Evolutionary conservation across 2,888 invertebrate species (phyloP).

Genomic region (Patella pellucida): DNA sequence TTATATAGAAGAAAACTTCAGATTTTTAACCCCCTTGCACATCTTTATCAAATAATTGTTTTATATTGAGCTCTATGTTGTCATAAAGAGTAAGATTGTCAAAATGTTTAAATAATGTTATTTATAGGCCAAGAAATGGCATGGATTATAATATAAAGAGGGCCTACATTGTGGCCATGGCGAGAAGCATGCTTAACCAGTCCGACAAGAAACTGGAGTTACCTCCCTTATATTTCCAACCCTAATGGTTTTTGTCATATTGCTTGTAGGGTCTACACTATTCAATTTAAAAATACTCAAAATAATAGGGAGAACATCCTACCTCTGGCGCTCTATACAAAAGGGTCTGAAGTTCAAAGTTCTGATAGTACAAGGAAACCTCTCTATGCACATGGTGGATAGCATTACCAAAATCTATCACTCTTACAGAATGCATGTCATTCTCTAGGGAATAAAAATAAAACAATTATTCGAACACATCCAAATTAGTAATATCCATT

Average conservation of each 20-base stretch:
- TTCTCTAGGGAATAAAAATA: constrained; percentile 43
- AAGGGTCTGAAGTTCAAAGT: constrained; percentile 66
- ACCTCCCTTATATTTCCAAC: too few relatives aligned
- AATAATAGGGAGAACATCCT: constrained; percentile 14
- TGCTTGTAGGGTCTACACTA: too few relatives aligned
- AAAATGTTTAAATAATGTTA: too few relatives aligned
- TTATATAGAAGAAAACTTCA: too few relatives aligned
- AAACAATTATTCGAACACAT: background rate
- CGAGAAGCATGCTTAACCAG: background rate
- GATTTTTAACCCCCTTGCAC: too few relatives aligned
- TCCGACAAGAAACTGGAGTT: background rate
- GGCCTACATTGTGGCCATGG: too few relatives aligned
- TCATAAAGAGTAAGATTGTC: too few relatives aligned
- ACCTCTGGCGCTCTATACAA: constrained; percentile 69
- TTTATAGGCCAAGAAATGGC: too few relatives aligned
- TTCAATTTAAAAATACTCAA: background rate
- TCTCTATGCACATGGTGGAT: constrained; percentile 61
- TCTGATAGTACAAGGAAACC: constrained; percentile 64
- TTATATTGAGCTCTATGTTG: too few relatives aligned
- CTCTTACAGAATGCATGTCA: constrained; percentile 53
- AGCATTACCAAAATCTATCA: constrained; percentile 68
- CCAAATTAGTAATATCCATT: background rate
- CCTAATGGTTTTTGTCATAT: too few relatives aligned
- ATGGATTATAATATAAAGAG: too few relatives aligned
- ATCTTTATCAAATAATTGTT: too few relatives aligned